Conservation (phyloP, 1,140 invertebrate species). For the Andrena cerasifolii region DNA sequence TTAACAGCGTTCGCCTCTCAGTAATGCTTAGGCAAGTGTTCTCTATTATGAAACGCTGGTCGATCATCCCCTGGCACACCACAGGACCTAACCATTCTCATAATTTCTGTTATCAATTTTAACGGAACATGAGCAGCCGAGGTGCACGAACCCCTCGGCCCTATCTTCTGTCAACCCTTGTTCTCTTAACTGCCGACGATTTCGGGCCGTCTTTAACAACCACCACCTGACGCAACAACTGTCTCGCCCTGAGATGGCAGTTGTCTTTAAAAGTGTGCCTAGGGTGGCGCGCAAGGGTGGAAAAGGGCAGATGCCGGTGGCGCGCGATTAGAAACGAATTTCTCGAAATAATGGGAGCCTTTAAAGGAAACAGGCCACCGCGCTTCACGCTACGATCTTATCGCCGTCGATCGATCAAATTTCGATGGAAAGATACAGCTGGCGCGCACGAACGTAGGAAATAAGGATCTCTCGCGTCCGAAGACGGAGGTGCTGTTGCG, state of each 20-base stretch:
- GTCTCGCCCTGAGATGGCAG: constrained; percentile 68
- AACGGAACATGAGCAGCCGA: constrained; percentile 30
- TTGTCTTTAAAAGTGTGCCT: constrained; percentile 65
- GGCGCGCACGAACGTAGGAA: not conserved
- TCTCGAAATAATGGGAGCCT: constrained; percentile 51
- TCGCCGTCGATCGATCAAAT: constrained; percentile 40
- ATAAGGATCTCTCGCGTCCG: constrained; percentile 5
- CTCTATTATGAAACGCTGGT: not conserved
- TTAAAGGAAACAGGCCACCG: constrained; percentile 11
- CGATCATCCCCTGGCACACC: constrained; percentile 2
- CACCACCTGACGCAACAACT: constrained; percentile 78
- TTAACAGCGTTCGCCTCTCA: no score
- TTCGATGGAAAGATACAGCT: constrained; percentile 36
- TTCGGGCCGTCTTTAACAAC: constrained; percentile 61
- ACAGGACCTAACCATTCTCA: not conserved
- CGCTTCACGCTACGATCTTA: not conserved
- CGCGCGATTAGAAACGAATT: constrained; percentile 73
- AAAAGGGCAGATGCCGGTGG: constrained; percentile 73
- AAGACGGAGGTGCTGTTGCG: not conserved
- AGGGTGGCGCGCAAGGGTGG: constrained; percentile 53
- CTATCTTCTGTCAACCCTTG: constrained; percentile 59
- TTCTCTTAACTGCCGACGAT: constrained; percentile 41
- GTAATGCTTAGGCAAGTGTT: no score
- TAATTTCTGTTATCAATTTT: constrained; percentile 46
- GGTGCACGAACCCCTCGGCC: constrained; percentile 38